A percentile compares a stretch with the other conserved stretches of the same genome.
phyloP scores from a whole-genome alignment of 2,797 vertebrate genomes.

The Erethizon dorsatum region DNA sequence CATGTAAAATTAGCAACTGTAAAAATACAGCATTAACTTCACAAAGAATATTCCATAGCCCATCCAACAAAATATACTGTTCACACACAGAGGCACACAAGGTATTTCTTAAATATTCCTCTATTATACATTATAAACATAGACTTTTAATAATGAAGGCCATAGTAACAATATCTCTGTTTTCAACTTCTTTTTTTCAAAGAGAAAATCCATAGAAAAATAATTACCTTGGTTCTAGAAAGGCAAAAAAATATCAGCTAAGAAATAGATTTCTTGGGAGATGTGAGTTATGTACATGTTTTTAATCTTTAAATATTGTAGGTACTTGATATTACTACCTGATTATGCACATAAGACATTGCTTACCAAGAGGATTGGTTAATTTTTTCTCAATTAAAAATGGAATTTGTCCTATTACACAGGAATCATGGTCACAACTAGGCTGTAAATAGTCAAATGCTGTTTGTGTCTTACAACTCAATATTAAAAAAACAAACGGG shows the following conservation, averaged over 20 bases:
- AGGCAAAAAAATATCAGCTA: neutral
- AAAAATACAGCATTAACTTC: conserved; percentile 16
- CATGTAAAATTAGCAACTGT: conserved; percentile 4
- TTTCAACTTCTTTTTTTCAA: neutral
- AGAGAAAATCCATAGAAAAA: conserved; percentile 20
- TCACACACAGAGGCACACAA: neutral
- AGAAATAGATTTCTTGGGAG: neutral
- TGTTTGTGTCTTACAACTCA: neutral
- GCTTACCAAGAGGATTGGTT: neutral
- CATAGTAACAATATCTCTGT: neutral
- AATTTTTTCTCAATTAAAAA: conserved; percentile 5
- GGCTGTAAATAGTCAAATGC: neutral
- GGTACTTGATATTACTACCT: neutral
- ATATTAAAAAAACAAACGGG: conserved; percentile 10
- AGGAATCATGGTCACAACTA: neutral
- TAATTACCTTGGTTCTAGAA: neutral
- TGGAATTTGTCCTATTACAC: neutral
- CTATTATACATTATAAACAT: neutral
- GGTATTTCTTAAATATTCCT: neutral
- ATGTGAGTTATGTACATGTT: neutral
- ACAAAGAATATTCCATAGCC: neutral
- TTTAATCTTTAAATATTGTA: neutral
- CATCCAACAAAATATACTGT: neutral
- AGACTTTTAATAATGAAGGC: neutral
- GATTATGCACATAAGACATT: neutral